Evolutionary conservation across 2,113 vertebrate genomes (phyloP), one percentile per base, ranked within the genome.

Genomic region (Fukomys damarensis): DNA sequence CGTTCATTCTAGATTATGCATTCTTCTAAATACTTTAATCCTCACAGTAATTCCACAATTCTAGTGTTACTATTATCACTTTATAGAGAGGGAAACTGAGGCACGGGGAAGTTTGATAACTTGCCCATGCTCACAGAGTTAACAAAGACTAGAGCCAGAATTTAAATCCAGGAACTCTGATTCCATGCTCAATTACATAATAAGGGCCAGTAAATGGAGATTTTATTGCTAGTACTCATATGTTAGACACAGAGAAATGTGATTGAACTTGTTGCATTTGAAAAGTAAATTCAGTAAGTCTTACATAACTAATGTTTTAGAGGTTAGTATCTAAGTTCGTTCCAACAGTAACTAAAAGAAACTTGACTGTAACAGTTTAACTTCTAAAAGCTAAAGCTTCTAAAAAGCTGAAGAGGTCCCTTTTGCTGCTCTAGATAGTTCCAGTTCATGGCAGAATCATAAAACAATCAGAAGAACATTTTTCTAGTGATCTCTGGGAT

Each of bases 191-290:
- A 16, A 81, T 89, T 86, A 81, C 28, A 56, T 83, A 82, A 74
- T 46, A 6, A 0, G 16, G 7, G 7, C 52, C 66, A 28, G 28
- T 77, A 92, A 86, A 12, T 77, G 2, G 16, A 59, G 49, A 35
- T 94, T 95, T 72, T 59, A 59, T 79, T 93, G 38, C 41, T 79
- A n/a, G 0, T 86, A 32, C 91, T 92, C 66, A 35, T 79, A 76
- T 85, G 22, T 81, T 43, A 28, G 38, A 14, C 26, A 43, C 38
- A 56, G n/a, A 86, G 43, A 41, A 90, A 76, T 85, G 14, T 63
- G 28, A 19, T 68, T 82, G 49, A 79, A 83, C 19, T 81, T 61
- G 49, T 24, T 65, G 38, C 59, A 65, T 92, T 93, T 76, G 14
- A 61, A 93, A 93, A 80, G 14, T 84, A 61, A 91, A 74, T 63